Evolutionary conservation across 2,797 vertebrate species (phyloP), one percentile per base, ranked within the genome.

Genomic region (Sebastiscus albofasciatus): DNA sequence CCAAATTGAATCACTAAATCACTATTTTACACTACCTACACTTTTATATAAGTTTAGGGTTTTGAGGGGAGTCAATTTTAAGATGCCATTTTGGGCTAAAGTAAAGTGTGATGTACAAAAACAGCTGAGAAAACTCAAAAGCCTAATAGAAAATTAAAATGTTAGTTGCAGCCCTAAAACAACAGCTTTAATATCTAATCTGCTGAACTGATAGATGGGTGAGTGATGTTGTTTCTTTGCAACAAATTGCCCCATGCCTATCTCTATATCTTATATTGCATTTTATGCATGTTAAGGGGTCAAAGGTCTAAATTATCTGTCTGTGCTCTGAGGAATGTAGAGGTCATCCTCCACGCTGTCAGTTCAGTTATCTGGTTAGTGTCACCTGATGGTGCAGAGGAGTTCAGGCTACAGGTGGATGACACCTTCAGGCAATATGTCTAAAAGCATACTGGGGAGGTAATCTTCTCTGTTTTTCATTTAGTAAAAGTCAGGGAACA

Each of bases 261-360:
- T 65, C 18, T 54, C 14, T 20, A 12, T 70, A 62, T 34, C 39
- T 61, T 24, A 5, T n/a, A 20, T 59, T 8, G 24, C 54, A 67
- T 18, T 83, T 20, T 67, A 8, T 8, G 26, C 16, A 72, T 54
- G 59, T 76, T 49, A 60, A 59, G 12, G 14, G 67, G 27, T 70
- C 64, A 74, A 67, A 20, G 2, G 14, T 31, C 29, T 39, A 2
- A 36, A 66, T 73, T 34, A 27, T 65, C 29, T 62, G 5, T 71
- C 26, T 56, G 26, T 60, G 62, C 33, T 46, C 46, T 1, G 24
- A 82, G 33, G 79, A 82, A 82, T 82, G 79, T 4, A 54, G 49
- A 72, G 42, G 54, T 74, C 27, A 75, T 70, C 54, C 20, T 18
- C 6, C 27, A 34, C 6, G 6, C 14, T 72, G 33, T 42, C 55